Evolutionary conservation across 2,113 vertebrate species (phyloP).

Genomic region (Okapia johnstoni): DNA sequence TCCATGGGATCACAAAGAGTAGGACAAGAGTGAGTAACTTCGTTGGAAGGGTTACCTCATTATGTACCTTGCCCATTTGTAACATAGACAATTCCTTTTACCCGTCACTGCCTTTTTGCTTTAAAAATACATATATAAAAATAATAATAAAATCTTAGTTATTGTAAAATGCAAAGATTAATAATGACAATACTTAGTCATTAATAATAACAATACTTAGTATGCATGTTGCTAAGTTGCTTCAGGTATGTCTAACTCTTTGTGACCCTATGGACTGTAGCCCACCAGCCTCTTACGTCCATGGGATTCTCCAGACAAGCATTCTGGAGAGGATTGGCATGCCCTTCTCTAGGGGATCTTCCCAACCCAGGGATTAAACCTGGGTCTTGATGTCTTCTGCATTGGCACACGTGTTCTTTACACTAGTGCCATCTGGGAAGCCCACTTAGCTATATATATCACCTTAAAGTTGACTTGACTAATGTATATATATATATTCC

Average conservation of each 20-base stretch:
- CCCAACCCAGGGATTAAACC: not conserved
- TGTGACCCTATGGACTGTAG: not conserved
- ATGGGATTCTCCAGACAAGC: not conserved
- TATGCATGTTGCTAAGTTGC: not conserved
- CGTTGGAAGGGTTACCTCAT: not conserved
- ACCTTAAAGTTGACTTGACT: not conserved
- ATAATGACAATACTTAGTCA: not conserved
- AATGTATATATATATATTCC: not conserved
- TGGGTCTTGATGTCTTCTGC: not conserved
- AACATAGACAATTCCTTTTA: not conserved
- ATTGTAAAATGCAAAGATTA: not conserved
- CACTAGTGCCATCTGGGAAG: not conserved
- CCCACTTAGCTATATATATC: not conserved
- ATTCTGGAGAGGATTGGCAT: not conserved
- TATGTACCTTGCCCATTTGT: not conserved
- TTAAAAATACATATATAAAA: not conserved
- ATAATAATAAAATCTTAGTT: not conserved
- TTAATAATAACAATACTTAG: too few species aligned
- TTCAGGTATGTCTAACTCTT: not conserved
- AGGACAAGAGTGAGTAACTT: not conserved
- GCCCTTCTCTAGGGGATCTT: not conserved
- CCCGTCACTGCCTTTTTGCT: not conserved
- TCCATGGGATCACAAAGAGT: not conserved
- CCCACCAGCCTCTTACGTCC: not conserved
- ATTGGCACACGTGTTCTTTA: not conserved